phyloP scores from a whole-genome alignment of 2,113 vertebrate genomes.

The Onychostoma macrolepis region DNA sequence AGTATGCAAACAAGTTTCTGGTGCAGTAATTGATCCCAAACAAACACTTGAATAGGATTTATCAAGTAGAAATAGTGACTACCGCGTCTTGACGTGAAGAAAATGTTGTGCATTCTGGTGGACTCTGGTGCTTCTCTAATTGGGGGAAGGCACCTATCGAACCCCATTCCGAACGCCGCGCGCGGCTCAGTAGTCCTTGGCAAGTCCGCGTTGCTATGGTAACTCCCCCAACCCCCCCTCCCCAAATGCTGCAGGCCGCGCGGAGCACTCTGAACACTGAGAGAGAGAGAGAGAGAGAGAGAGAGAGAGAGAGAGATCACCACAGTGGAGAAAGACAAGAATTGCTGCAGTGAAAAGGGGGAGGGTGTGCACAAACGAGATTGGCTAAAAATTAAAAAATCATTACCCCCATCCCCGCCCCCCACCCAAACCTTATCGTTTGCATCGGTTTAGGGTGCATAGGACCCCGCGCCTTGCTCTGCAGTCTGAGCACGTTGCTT shows the following conservation, averaged over 20 bases:
- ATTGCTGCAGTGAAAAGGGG: conserved; percentile 50
- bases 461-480: conserved; percentile 67
- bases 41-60: not conserved
- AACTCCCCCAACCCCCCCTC: conserved; percentile 46
- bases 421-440: conserved; percentile 62
- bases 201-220: conserved; percentile 59
- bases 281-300: conserved; percentile 37
- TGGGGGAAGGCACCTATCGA: conserved; percentile 36
- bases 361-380: conserved; percentile 53
- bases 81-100: not conserved
- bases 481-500: conserved; percentile 80
- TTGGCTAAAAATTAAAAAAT: conserved; percentile 49
- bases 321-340: conserved; percentile 27
- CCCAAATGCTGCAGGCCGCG: conserved; percentile 55
- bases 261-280: conserved; percentile 39
- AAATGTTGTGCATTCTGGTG: not conserved
- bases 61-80: not conserved
- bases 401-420: conserved; percentile 57
- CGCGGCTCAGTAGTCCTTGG: conserved; percentile 52
- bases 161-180: conserved; percentile 36
- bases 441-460: conserved; percentile 62
- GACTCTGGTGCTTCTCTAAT: not conserved
- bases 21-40: conserved; percentile 17
- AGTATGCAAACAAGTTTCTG: conserved; percentile 44
- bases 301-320: conserved; percentile 23